Conservation (phyloP, 2,113 vertebrate species). For the Potamarius usumacintae region DNA sequence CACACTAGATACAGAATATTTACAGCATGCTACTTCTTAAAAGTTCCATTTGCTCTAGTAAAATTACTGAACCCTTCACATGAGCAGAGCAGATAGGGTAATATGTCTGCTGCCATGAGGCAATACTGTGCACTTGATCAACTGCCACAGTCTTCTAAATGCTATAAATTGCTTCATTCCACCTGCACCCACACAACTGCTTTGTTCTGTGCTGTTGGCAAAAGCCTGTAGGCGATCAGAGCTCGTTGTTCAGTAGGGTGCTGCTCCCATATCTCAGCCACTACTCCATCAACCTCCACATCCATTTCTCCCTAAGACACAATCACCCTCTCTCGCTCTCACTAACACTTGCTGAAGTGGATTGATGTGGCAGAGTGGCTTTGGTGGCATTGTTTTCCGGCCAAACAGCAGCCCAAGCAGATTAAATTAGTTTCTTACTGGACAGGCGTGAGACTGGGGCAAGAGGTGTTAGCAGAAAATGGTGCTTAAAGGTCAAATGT, state of each 20-base stretch:
- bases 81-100: not conserved
- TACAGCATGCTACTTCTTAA: not conserved
- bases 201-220: conserved; percentile 4
- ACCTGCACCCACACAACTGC: not conserved
- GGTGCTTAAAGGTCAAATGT: conserved; percentile 66
- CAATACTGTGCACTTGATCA: not conserved
- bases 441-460: conserved; percentile 36
- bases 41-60: not conserved
- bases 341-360: conserved; percentile 37
- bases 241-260: not conserved
- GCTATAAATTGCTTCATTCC: conserved; percentile 10
- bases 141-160: conserved; percentile 16
- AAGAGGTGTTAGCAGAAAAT: conserved; percentile 62
- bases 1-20: not conserved
- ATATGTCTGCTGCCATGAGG: not conserved
- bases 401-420: conserved; percentile 50
- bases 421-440: conserved; percentile 62
- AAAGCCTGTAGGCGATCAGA: conserved; percentile 10
- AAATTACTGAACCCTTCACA: not conserved
- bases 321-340: conserved; percentile 25
- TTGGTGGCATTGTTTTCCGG: conserved; percentile 43
- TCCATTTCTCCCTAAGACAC: conserved; percentile 46
- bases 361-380: conserved; percentile 56
- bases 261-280: not conserved
- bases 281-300: conserved; percentile 34